Percentiles rank a stretch among this genome's conserved stretches.
phyloP scores from a whole-genome alignment of 2,888 invertebrate species.

The Geophilus truncorum region DNA sequence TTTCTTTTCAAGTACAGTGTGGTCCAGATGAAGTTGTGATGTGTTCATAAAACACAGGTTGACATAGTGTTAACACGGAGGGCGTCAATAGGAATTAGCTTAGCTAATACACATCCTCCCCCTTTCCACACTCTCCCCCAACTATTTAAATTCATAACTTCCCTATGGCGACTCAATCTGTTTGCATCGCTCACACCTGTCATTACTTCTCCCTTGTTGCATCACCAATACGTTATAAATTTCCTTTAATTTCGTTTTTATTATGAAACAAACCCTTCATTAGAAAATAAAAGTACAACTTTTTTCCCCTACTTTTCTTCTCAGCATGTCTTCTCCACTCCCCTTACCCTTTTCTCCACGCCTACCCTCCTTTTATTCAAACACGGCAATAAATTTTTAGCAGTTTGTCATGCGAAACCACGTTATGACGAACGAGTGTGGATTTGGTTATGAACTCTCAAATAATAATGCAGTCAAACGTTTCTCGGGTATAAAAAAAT shows the following conservation, averaged over 20 bases:
- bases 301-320: too few relatives aligned
- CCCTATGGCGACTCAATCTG: background rate
- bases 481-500: background rate
- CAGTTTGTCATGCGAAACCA: too few relatives aligned
- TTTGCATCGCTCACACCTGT: background rate
- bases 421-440: slow-evolving; percentile 14
- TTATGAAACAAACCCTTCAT: too few relatives aligned
- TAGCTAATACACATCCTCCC: background rate
- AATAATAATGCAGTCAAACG: slow-evolving; percentile 28
- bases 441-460: slow-evolving; percentile 30
- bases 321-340: too few relatives aligned
- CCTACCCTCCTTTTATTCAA: background rate
- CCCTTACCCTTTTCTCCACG: too few relatives aligned
- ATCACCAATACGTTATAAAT: too few relatives aligned
- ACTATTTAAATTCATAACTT: background rate
- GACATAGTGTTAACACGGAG: slow-evolving; percentile 1
- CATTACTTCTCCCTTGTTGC: too few relatives aligned
- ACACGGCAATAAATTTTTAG: background rate
- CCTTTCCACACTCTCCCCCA: background rate
- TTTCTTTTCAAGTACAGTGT: background rate
- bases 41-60: slow-evolving; percentile 7
- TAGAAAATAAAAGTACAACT: too few relatives aligned
- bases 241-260: too few relatives aligned
- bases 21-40: background rate
- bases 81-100: background rate